phyloP scores from a whole-genome alignment of 2,888 invertebrate species.

The Metopia argyrocephala region DNA sequence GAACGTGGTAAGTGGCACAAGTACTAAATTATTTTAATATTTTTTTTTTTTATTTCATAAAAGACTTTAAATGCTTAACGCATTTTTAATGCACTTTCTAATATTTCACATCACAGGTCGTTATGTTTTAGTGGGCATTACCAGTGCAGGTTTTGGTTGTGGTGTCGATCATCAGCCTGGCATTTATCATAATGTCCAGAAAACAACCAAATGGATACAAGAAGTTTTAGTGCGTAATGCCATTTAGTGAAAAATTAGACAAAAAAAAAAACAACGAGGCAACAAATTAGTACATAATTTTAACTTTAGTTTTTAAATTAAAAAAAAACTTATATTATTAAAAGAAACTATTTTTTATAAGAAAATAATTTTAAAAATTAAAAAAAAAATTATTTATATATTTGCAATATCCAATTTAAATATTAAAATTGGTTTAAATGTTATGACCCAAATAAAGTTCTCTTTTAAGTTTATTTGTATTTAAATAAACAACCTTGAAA shows the following conservation, averaged over 20 bases:
- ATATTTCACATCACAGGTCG: slow-evolving; percentile 72
- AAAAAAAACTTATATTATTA: neutral
- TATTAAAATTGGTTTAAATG: neutral
- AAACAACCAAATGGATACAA: slow-evolving; percentile 85
- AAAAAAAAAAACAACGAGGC: neutral
- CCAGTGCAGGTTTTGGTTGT: slow-evolving; percentile 91
- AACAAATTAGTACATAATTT: neutral
- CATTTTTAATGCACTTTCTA: neutral
- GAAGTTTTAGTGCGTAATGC: slow-evolving; percentile 77
- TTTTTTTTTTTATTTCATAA: neutral
- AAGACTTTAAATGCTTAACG: neutral
- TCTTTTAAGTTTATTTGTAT: slow-evolving; percentile 3
- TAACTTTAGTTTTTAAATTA: slow-evolving; percentile 21
- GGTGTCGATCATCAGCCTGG: slow-evolving; percentile 92
- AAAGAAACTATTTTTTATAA: neutral
- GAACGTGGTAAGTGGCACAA: slow-evolving; percentile 79
- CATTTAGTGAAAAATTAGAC: slow-evolving; percentile 28
- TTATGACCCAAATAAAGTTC: slow-evolving; percentile 17
- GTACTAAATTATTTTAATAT: neutral
- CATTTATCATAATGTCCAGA: slow-evolving; percentile 89
- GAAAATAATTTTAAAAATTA: neutral
- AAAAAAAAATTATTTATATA: neutral
- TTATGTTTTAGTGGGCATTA: slow-evolving; percentile 89
- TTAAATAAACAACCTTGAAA: slow-evolving; percentile 38
- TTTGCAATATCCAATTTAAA: too few species aligned